A percentile compares a stretch with the other conserved stretches of the same genome.
phyloP scores from a whole-genome alignment of 2,113 vertebrate species.

The Epinephelus cyanopodus region DNA sequence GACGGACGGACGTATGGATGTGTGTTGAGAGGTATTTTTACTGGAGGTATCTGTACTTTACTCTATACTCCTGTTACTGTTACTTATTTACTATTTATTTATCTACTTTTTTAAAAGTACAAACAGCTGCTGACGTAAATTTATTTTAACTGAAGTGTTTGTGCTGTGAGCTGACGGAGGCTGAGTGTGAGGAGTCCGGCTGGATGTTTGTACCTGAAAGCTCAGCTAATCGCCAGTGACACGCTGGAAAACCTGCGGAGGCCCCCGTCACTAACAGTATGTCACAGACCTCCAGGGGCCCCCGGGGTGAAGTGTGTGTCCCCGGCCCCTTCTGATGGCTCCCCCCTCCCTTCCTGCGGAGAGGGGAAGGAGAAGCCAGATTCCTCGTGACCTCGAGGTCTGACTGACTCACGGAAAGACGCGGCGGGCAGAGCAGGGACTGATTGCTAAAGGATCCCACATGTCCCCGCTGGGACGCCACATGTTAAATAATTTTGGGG shows the following conservation, averaged over 20 bases:
- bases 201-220: not conserved
- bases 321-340: not conserved
- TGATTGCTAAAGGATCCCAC: conserved; percentile 83
- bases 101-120: too few species aligned
- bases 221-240: conserved; percentile 17
- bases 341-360: too few species aligned
- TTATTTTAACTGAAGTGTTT: too few species aligned
- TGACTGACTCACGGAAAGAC: conserved; percentile 49
- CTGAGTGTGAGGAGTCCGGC: too few species aligned
- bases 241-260: conserved; percentile 5
- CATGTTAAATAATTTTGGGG: conserved; percentile 53
- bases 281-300: conserved; percentile 25
- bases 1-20: too few species aligned
- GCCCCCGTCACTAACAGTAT: conserved; percentile 16
- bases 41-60: too few species aligned
- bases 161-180: too few species aligned
- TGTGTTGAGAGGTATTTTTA: too few species aligned
- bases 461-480: conserved; percentile 76
- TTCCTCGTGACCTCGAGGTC: conserved; percentile 56
- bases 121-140: too few species aligned
- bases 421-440: not conserved
- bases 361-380: not conserved
- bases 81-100: too few species aligned
- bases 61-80: too few species aligned
- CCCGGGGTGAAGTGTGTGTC: conserved; percentile 9